A percentile compares a stretch with the other conserved stretches of the same genome.
These are phyloP conservation scores for Gobius niger DNA, from an alignment of 2,113 vertebrate species.

Conservation along the genomic window DNA sequence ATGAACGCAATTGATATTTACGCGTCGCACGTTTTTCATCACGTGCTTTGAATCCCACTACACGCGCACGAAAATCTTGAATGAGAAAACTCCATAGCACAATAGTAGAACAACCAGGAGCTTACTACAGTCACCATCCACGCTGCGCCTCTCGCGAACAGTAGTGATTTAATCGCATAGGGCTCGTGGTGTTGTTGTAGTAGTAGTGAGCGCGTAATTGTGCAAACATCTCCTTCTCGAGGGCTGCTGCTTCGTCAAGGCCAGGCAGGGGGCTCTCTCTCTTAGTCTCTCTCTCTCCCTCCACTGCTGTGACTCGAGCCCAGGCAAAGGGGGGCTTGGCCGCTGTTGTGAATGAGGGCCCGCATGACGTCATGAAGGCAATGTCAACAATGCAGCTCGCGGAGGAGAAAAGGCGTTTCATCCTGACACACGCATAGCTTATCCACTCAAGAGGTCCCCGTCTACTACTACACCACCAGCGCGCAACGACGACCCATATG, in stretches of 20 bases:
- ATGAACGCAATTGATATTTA: background rate
- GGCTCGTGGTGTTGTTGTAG: background rate
- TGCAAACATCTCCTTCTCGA: background rate
- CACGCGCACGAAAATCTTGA: background rate
- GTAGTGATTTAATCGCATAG: background rate
- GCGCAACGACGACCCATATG: slow-evolving; percentile 28
- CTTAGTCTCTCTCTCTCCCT: background rate
- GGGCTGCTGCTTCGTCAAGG: slow-evolving; percentile 9
- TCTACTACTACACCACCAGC: background rate
- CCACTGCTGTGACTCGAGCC: background rate
- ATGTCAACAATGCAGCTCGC: slow-evolving; percentile 78
- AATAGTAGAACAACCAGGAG: background rate
- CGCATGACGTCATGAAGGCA: slow-evolving; percentile 72
- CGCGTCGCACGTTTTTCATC: background rate
- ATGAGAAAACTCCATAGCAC: background rate
- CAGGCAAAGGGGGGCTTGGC: slow-evolving; percentile 20
- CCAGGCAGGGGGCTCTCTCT: slow-evolving; percentile 8
- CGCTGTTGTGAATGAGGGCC: slow-evolving; percentile 69
- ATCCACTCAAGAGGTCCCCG: slow-evolving; percentile 14
- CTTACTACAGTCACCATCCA: background rate
- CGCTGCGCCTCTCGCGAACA: background rate
- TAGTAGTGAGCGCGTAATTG: background rate
- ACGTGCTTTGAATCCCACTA: background rate
- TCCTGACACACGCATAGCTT: slow-evolving; percentile 30
- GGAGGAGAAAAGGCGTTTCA: slow-evolving; percentile 70